These are phyloP conservation scores for Pyrrhia umbra DNA, from an alignment of 2,888 invertebrate genomes.

Conservation along the genomic window DNA sequence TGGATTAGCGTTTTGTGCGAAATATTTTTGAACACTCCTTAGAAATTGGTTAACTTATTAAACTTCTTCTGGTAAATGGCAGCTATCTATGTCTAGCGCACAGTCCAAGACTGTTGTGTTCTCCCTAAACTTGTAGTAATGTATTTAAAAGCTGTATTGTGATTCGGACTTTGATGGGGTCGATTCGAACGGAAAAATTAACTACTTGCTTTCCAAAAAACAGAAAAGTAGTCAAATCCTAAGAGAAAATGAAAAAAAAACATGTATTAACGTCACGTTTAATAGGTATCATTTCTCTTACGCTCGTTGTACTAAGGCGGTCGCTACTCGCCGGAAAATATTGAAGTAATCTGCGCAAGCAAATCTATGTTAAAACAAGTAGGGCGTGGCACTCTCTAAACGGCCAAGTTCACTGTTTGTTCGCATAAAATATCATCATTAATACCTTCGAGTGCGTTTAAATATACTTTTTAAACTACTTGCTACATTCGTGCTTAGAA, in stretches of 20 bases:
- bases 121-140: no score
- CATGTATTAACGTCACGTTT: conserved; percentile 17
- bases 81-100: no score
- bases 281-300: conserved; percentile 38
- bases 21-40: no score
- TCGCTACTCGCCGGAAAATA: conserved; percentile 49
- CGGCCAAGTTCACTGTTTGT: conserved; percentile 46
- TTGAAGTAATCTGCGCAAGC: conserved; percentile 42
- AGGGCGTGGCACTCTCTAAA: conserved; percentile 65
- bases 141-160: no score
- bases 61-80: no score
- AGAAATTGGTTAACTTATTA: no score
- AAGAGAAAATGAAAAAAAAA: conserved; percentile 33
- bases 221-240: not conserved
- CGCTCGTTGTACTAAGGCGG: conserved; percentile 31
- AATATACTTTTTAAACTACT: conserved; percentile 7
- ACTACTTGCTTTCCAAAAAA: not conserved
- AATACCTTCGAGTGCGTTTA: conserved; percentile 14
- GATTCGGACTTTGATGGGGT: no score
- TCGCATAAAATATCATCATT: conserved; percentile 32
- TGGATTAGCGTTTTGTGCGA: no score
- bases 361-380: conserved; percentile 53
- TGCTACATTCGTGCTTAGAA: not conserved
- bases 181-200: not conserved
- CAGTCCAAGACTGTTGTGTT: no score